Base-by-base conservation (phyloP, 2,797 vertebrate species). In the Lagocephalus sceleratus region DNA sequence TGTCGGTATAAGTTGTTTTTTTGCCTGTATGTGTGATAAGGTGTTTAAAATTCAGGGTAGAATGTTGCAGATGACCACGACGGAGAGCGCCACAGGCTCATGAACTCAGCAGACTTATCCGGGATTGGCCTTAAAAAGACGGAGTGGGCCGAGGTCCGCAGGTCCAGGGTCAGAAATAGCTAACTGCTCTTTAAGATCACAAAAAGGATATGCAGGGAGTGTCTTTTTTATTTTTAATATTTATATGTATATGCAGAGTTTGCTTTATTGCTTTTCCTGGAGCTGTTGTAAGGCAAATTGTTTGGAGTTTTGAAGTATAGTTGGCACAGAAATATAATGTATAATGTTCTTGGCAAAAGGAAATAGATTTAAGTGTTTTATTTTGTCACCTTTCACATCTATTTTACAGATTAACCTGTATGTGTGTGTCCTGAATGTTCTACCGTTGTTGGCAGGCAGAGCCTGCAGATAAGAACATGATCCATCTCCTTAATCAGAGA, bases 1-100 rank as follows among this genome's bases (percentile, higher is more conserved):
- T 63, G 57, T 49, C 72, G 75, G 68, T 75, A 57, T 58, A 67
- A 57, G 68, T 65, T 54, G 75, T 64, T 60, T 57, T n/a, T 25
- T 35, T 35, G 32, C 32, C 11, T 14, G 32, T 35, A 35, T 43
- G 57, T 67, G 68, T 84, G 76, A 87, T 77, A 19, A 85, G 83
- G 65, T 84, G 83, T 82, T 88, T 88, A 86, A 79, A 80, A 90
- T 86, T 85, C 82, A 78, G 54, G 25, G 44, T 26, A 53, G 68
- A 67, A 40, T 71, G 65, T 73, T 51, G 16, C 21, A 2, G 57
- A 70, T 57, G 57, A 58, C 20, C 6, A 40, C 43, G 29, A 38
- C 41, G n/a, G 55, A 63, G 65, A 50, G 58, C 53, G 57, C 53
- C 41, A 41, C 51, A 39, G 57, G 55, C 39, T 52, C 52, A 50